These are phyloP conservation scores for Elymnias hypermnestra DNA, from an alignment of 1,140 invertebrate genomes.

Conservation along the genomic window DNA sequence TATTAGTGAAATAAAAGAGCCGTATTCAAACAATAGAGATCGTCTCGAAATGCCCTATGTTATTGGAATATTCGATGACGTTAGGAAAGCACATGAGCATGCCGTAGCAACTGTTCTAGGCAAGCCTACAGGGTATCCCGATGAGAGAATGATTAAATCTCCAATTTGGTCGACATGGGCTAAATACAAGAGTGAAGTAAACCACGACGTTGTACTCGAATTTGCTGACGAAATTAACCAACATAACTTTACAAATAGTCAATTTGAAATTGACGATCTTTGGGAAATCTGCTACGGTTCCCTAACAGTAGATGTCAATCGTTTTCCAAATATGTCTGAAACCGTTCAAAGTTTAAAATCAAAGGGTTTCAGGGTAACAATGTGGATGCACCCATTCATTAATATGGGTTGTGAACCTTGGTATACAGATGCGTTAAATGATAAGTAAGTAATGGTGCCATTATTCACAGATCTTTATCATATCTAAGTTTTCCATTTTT, in stretches of 20 bases:
- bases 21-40: conserved; percentile 67
- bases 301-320: conserved; percentile 78
- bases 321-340: conserved; percentile 81
- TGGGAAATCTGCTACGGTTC: conserved; percentile 93
- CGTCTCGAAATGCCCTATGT: conserved; percentile 78
- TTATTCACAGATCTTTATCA: too few species aligned
- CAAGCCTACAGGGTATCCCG: conserved; percentile 81
- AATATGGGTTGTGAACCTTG: conserved; percentile 81
- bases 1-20: conserved; percentile 75
- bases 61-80: conserved; percentile 78
- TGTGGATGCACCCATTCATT: conserved; percentile 93
- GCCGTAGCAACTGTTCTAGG: conserved; percentile 79
- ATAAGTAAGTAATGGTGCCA: conserved; percentile 74
- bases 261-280: conserved; percentile 93
- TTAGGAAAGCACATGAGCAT: conserved; percentile 80
- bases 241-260: conserved; percentile 82
- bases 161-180: conserved; percentile 97
- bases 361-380: conserved; percentile 81
- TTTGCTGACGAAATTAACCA: too few species aligned
- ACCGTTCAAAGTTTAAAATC: conserved; percentile 74
- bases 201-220: conserved; percentile 58
- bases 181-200: conserved; percentile 83
- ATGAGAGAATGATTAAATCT: conserved; percentile 84
- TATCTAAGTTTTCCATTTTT: too few species aligned
- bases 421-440: conserved; percentile 74